A percentile compares a stretch with the other conserved stretches of the same genome.
Evolutionary conservation across 2,888 invertebrate genomes (phyloP).

Genomic region (Proisotoma minuta): DNA sequence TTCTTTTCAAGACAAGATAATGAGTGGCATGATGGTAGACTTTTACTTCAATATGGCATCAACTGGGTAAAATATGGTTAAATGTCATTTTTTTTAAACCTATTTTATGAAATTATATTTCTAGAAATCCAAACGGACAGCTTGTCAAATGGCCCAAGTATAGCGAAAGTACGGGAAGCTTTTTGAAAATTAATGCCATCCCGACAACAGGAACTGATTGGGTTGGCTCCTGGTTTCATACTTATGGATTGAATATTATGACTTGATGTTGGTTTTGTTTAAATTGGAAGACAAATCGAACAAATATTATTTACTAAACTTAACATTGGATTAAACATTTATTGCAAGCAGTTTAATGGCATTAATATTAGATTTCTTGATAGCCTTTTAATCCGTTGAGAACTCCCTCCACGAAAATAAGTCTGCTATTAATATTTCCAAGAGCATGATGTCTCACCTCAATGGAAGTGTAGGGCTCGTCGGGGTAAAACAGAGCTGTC

Average conservation of each 20-base stretch:
- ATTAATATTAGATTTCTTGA: too few relatives aligned
- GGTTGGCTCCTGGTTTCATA: constrained; percentile 11
- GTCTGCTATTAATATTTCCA: constrained; percentile 1
- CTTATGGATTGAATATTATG: background rate
- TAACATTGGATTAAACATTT: too few relatives aligned
- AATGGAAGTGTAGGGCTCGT: constrained; percentile 18
- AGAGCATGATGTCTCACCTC: constrained; percentile 23
- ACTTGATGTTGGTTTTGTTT: too few relatives aligned
- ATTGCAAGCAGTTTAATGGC: too few relatives aligned
- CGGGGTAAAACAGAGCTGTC: constrained; percentile 37
- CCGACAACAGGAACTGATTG: constrained; percentile 12
- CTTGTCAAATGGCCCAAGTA: constrained; percentile 13
- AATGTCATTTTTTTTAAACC: background rate
- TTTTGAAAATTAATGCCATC: constrained; percentile 19
- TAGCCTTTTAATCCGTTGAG: constrained; percentile 19
- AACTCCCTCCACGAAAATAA: background rate
- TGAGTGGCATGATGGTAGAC: constrained; percentile 10
- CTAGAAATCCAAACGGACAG: constrained; percentile 15
- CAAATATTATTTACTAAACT: too few relatives aligned
- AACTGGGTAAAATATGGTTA: constrained; percentile 4
- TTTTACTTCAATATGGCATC: constrained; percentile 17
- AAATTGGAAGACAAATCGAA: too few relatives aligned
- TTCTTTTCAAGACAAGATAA: background rate
- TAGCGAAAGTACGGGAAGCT: background rate
- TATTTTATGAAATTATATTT: background rate